These are phyloP conservation scores for Masticophis lateralis DNA, from an alignment of 2,797 vertebrate species.

Conservation along the genomic window DNA sequence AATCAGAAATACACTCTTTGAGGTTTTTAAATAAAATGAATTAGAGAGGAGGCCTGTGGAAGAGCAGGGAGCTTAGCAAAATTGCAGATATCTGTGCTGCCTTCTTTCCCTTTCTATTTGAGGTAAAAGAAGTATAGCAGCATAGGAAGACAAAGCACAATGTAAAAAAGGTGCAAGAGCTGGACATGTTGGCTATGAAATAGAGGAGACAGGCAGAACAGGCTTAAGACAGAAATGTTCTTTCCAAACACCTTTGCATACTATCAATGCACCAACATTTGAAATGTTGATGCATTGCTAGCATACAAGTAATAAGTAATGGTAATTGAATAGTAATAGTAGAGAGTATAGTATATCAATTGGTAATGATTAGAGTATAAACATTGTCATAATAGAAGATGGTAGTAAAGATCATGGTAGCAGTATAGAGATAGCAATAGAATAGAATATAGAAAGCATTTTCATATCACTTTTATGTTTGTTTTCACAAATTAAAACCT, in stretches of 20 bases:
- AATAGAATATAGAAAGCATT: not conserved
- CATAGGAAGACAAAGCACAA: not conserved
- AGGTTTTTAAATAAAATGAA: not conserved
- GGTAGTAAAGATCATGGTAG: not conserved
- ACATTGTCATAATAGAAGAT: not conserved
- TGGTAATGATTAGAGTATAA: not conserved
- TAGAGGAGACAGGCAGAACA: not conserved
- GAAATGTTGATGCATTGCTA: no score
- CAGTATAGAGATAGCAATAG: not conserved
- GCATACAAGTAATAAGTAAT: not conserved
- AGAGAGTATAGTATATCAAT: not conserved
- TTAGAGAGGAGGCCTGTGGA: slow-evolving; percentile 30
- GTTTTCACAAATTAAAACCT: not conserved
- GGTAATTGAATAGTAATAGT: not conserved
- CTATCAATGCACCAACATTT: no score
- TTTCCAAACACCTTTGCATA: not conserved
- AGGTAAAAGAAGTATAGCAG: not conserved
- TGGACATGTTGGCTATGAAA: not conserved
- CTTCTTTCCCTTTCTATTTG: not conserved
- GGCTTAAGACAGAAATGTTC: not conserved
- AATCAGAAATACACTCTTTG: not conserved
- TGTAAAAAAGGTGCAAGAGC: not conserved
- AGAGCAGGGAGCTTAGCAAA: not conserved
- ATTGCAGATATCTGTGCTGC: not conserved
- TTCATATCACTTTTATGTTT: not conserved